These are phyloP conservation scores for Aurelia aurita complex sp. Pacific DNA, from an alignment of 30 jellyfish, hydroid and myxozoan genomes.

Conservation along the genomic window DNA sequence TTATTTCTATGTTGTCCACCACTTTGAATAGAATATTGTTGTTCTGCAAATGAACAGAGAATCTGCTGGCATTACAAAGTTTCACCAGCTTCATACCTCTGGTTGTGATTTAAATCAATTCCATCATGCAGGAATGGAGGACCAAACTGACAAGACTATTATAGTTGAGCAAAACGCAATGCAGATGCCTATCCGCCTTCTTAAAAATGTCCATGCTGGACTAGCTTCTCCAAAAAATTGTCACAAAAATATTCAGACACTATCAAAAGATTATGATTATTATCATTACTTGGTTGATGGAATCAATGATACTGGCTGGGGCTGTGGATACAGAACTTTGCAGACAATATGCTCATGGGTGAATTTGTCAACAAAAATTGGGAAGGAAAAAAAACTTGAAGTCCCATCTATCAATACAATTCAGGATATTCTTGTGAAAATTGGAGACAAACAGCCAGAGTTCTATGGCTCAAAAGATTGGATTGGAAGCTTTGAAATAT, in stretches of 20 bases:
- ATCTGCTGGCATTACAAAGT: no score
- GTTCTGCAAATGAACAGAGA: no score
- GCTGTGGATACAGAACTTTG: constrained; percentile 82
- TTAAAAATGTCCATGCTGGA: constrained; percentile 31
- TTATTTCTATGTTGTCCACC: no score
- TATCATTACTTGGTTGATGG: constrained; percentile 75
- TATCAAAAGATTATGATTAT: constrained; percentile 18
- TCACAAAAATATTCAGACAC: neutral
- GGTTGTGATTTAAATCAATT: no score
- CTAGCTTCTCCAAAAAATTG: constrained; percentile 7
- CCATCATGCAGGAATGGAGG: no score
- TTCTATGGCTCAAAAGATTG: constrained; percentile 74
- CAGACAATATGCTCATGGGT: constrained; percentile 86
- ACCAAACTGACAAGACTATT: neutral
- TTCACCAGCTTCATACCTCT: no score
- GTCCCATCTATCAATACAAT: constrained; percentile 64
- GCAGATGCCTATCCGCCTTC: neutral
- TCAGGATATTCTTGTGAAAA: constrained; percentile 48
- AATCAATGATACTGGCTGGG: constrained; percentile 80
- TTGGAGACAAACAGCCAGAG: constrained; percentile 53
- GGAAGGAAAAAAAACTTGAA: neutral
- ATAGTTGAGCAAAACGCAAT: neutral
- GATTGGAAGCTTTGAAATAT: constrained; percentile 82
- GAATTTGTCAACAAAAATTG: constrained; percentile 15
- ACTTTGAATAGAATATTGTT: no score